Evolutionary conservation across 2,888 invertebrate genomes (phyloP).

Genomic region (Spilarctia lutea): DNA sequence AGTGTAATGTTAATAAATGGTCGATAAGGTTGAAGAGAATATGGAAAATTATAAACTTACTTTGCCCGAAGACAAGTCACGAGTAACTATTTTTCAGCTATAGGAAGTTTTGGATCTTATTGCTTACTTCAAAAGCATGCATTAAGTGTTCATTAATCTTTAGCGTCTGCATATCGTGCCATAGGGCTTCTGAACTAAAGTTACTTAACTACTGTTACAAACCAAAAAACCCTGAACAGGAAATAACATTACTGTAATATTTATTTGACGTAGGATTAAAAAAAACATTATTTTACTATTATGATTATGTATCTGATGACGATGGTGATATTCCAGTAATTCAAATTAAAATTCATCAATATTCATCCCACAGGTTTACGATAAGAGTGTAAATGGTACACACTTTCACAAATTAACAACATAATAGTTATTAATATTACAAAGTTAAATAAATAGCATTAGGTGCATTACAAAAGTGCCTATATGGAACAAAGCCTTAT

Average conservation of each 20-base stretch:
- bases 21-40: not conserved
- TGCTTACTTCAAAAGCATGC: too few species aligned
- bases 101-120: too few species aligned
- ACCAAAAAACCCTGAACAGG: too few species aligned
- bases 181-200: too few species aligned
- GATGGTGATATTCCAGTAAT: not conserved
- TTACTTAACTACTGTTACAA: too few species aligned
- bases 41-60: not conserved
- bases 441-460: not conserved
- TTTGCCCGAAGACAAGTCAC: too few species aligned
- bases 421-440: not conserved
- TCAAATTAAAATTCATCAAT: not conserved
- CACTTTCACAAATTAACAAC: not conserved
- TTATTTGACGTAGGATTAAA: too few species aligned
- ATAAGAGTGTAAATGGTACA: not conserved
- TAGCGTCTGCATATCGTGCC: too few species aligned
- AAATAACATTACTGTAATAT: too few species aligned
- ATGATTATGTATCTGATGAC: not conserved
- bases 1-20: not conserved
- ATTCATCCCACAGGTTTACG: not conserved
- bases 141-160: too few species aligned
- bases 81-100: too few species aligned
- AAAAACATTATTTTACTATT: not conserved
- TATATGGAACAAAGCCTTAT: conserved; percentile 19
- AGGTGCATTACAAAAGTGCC: conserved; percentile 8